Conservation (phyloP, 1,140 invertebrate species). For the Leptopilina boulardi region DNA sequence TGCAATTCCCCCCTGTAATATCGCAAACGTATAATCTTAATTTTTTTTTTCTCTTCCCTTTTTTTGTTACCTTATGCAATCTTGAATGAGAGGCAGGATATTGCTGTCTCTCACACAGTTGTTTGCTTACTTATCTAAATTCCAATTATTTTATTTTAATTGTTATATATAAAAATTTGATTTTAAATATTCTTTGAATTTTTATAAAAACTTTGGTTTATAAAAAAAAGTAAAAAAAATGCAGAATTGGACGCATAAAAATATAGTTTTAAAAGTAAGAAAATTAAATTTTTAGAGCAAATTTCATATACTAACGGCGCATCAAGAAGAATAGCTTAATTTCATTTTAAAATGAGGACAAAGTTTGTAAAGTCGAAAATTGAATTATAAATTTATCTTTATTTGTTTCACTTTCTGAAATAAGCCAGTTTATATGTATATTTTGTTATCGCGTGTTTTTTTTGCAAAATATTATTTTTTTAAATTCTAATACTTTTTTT, state of each 20-base stretch:
- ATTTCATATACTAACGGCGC: constrained; percentile 1
- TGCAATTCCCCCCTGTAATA: constrained; percentile 47
- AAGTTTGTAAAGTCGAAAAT: constrained; percentile 51
- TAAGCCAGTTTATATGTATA: neutral
- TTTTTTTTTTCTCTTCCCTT: constrained; percentile 50
- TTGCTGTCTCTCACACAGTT: constrained; percentile 33
- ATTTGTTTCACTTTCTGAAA: constrained; percentile 51
- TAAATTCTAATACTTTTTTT: no score
- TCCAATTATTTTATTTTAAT: no score
- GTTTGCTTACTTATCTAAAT: no score
- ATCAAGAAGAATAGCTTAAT: constrained; percentile 44
- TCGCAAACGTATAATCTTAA: constrained; percentile 52
- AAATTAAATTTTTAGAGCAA: no score
- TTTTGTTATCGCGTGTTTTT: neutral
- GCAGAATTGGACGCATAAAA: neutral
- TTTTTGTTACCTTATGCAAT: constrained; percentile 57
- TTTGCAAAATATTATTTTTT: no score
- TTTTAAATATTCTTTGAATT: no score
- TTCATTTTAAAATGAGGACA: constrained; percentile 34
- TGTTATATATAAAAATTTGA: no score
- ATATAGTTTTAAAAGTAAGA: no score
- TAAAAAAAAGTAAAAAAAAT: no score
- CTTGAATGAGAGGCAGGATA: constrained; percentile 56
- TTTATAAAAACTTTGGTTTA: no score
- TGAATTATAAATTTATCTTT: constrained; percentile 60